Evolutionary conservation across 2,113 vertebrate species (phyloP).

Genomic region (Neoarius graeffei): DNA sequence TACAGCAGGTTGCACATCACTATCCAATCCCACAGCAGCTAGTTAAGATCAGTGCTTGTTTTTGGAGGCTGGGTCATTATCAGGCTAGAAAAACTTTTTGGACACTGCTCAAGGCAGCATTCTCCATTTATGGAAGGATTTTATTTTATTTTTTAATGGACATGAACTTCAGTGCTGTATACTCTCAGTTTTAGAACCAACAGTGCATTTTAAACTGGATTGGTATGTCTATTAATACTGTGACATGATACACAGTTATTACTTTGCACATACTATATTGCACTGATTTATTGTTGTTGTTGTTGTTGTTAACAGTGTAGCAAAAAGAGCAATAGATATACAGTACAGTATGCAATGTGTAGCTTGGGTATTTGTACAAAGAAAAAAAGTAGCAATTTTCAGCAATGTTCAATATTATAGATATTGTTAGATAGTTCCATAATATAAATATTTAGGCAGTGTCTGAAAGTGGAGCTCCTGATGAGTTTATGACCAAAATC

Average conservation of each 20-base stretch:
- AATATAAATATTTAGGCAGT: too few species aligned
- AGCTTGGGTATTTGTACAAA: too few species aligned
- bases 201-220: not conserved
- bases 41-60: not conserved
- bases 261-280: not conserved
- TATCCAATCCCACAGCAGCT: not conserved
- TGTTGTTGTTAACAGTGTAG: not conserved
- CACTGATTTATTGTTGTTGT: not conserved
- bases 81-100: not conserved
- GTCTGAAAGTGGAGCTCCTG: too few species aligned
- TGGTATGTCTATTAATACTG: not conserved
- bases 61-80: not conserved
- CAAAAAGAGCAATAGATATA: not conserved
- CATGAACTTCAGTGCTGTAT: not conserved
- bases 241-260: not conserved
- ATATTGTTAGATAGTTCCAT: too few species aligned
- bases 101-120: not conserved
- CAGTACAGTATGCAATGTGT: too few species aligned
- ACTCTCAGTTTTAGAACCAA: not conserved
- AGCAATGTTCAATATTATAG: too few species aligned
- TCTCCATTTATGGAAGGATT: too few species aligned
- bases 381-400: too few species aligned
- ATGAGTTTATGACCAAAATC: too few species aligned
- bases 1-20: not conserved
- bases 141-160: not conserved